Base-by-base conservation (phyloP, 1,140 invertebrate species). In the Manduca sexta region DNA sequence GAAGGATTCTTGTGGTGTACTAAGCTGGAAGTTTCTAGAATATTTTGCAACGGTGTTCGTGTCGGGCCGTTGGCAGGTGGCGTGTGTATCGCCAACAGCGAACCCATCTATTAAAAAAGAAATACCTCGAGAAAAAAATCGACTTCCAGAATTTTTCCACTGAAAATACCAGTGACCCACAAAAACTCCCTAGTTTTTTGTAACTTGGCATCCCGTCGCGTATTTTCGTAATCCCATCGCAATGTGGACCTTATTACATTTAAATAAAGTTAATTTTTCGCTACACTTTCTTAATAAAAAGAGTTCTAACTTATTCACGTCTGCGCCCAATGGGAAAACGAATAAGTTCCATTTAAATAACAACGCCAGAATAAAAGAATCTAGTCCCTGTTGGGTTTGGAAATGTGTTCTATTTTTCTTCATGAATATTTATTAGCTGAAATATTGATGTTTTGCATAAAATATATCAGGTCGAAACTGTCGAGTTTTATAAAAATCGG, bases 1-100 rank as follows among this genome's bases (percentile, higher is more conserved):
- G 64, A 66, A 29, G 69, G 66, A 54, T 78, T 82, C 47, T 82
- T 79, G 31, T 80, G 77, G 53, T 82, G 78, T 1, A 78, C 78
- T 44, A 81, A 62, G 44, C 75, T 84, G 10, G 78, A 82, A 1
- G 81, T 81, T 63, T 82, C 81, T 31, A 82, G 45, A 60, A 81
- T 71, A 41, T 68, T 81, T 46, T 82, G 75, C 6, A 74, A 37
- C 1, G 78, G 79, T 2, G 63, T 68, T 47, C 76, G 39, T 8
- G 78, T 81, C 6, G 77, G 74, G 8, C 67, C 67, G 41, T 58
- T 71, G 1, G 58, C 62, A 12, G 74, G 60, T 18, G 74, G 63
- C 8, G 63, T 68, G 17, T 77, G 73, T 38, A 80, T 70, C 10
- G 78, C 70, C 40, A 84, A 38, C 12, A 84, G 56, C 0, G 80